Conservation (phyloP, 2,888 invertebrate genomes). For the Blastobasis adustella region DNA sequence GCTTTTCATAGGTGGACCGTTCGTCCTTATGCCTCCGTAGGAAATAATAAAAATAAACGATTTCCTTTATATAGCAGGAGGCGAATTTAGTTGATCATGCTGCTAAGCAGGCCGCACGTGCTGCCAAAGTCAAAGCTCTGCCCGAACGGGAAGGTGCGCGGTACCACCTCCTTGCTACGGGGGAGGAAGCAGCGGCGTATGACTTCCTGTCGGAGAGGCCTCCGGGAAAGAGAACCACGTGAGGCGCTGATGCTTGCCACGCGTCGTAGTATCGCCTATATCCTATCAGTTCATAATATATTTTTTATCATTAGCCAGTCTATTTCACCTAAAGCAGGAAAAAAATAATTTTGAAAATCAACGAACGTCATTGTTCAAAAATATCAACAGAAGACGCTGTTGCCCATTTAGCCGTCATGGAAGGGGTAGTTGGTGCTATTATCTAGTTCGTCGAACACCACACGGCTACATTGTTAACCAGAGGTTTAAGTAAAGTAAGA, state of each 20-base stretch:
- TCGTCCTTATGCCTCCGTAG: too few relatives aligned
- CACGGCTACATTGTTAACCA: too few relatives aligned
- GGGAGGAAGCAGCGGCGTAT: slow-evolving; percentile 21
- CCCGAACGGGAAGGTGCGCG: too few relatives aligned
- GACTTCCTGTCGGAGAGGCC: slow-evolving; percentile 21
- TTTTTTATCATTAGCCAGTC: background rate
- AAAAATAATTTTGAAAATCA: background rate
- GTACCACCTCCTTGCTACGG: background rate
- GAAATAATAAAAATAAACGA: too few relatives aligned
- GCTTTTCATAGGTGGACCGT: too few relatives aligned
- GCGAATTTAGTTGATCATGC: too few relatives aligned
- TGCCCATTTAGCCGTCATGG: background rate
- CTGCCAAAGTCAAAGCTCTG: too few relatives aligned
- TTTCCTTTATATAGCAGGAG: too few relatives aligned
- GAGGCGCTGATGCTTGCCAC: background rate
- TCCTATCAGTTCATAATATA: background rate
- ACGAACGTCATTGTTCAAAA: background rate
- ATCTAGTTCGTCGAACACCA: too few relatives aligned
- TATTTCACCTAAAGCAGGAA: background rate
- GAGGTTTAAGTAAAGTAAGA: too few relatives aligned
- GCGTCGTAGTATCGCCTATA: background rate
- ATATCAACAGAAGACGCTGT: background rate
- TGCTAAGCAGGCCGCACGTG: too few relatives aligned
- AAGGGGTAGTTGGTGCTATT: too few relatives aligned
- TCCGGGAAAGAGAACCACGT: slow-evolving; percentile 24